These are phyloP conservation scores for Tiaroga cobitis DNA, from an alignment of 2,797 vertebrate genomes.

Conservation along the genomic window DNA sequence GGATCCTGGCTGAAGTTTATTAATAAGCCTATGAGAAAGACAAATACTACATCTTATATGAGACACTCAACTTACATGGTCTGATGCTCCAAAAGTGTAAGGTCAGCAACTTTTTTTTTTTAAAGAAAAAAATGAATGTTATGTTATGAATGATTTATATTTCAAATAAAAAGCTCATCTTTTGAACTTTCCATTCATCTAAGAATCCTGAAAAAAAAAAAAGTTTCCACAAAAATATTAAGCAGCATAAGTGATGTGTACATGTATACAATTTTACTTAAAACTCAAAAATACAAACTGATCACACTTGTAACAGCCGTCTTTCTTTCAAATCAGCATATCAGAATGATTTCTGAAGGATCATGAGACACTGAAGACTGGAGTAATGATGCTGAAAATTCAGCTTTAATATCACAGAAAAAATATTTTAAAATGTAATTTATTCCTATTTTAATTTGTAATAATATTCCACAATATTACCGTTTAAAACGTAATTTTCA, in stretches of 20 bases:
- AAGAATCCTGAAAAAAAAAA: not conserved
- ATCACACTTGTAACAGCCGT: not conserved
- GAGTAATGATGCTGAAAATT: not conserved
- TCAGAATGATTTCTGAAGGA: not conserved
- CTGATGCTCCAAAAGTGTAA: not conserved
- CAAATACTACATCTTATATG: not conserved
- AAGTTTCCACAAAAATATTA: not conserved
- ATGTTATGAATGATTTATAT: not conserved
- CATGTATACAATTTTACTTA: not conserved
- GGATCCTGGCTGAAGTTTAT: constrained; percentile 86
- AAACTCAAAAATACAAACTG: not conserved
- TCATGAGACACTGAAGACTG: not conserved
- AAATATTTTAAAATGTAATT: not conserved
- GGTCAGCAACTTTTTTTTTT: not conserved
- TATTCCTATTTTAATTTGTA: not conserved
- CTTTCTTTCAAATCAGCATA: not conserved
- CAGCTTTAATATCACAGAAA: not conserved
- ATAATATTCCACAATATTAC: not conserved
- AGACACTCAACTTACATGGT: not conserved
- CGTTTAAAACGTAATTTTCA: not conserved
- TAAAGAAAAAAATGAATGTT: no score
- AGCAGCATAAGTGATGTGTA: not conserved
- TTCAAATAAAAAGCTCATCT: not conserved
- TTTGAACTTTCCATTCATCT: not conserved
- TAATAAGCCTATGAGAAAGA: constrained; percentile 79